phyloP scores from a whole-genome alignment of 2,113 vertebrate genomes.

The Xiphophorus couchianus region DNA sequence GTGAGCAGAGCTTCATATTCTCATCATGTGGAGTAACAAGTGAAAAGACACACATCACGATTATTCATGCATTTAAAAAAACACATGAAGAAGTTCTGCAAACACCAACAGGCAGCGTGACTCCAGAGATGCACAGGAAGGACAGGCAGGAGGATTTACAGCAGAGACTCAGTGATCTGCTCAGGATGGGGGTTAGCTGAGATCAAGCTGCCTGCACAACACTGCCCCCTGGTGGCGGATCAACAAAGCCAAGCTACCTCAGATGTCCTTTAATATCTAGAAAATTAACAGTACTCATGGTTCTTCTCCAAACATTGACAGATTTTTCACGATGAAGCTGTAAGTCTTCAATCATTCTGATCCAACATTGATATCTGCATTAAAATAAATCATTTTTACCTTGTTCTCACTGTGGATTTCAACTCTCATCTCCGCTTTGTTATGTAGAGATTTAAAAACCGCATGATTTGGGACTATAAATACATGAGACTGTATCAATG shows the following conservation, averaged over 20 bases:
- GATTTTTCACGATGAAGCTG: neutral
- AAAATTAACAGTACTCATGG: neutral
- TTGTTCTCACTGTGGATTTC: neutral
- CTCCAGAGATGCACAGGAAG: slow-evolving; percentile 36
- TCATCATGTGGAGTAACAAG: slow-evolving; percentile 28
- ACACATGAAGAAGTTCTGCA: slow-evolving; percentile 7
- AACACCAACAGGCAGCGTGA: slow-evolving; percentile 12
- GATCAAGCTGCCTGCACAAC: slow-evolving; percentile 74
- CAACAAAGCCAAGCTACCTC: slow-evolving; percentile 29
- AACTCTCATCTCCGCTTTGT: slow-evolving; percentile 31
- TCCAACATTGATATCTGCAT: neutral
- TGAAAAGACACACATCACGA: no score
- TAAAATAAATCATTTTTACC: no score
- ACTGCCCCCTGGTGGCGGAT: slow-evolving; percentile 78
- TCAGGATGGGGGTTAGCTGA: slow-evolving; percentile 38
- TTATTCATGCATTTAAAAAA: neutral
- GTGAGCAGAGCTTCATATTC: slow-evolving; percentile 17
- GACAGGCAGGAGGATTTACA: slow-evolving; percentile 18
- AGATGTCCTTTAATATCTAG: slow-evolving; percentile 3
- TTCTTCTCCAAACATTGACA: neutral
- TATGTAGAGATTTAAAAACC: slow-evolving; percentile 61
- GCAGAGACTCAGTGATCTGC: slow-evolving; percentile 63
- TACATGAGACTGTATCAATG: slow-evolving; percentile 71
- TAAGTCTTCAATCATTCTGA: slow-evolving; percentile 17
- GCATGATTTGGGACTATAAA: slow-evolving; percentile 55